Base-by-base conservation (phyloP, 1,140 invertebrate genomes). In the Episyrphus balteatus region DNA sequence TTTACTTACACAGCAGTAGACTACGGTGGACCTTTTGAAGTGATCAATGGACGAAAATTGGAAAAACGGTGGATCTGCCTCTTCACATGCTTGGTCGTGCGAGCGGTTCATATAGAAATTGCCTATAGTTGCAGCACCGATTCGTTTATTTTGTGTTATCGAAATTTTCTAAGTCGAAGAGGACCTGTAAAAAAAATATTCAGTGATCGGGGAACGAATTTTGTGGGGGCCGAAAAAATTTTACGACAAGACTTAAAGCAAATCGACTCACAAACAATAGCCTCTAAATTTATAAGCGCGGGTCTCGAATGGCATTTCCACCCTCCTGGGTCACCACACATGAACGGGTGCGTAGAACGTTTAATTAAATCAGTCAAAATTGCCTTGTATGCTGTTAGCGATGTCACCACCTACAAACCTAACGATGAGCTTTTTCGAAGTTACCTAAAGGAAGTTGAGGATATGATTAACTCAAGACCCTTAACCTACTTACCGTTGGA, bases 261-360 rank as follows among this genome's bases (percentile, higher is more conserved):
- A 34, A 34, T 34, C 9, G 33, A 34, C 33, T n/a, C 9, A 9
- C 9, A 34, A 9, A 9, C 9, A 9, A n/a, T 34, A 10, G n/a
- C 42, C 5, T 39, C 37, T 5, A 34, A 32, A 8, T 33, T 14
- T 36, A n/a, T n/a, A n/a, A n/a, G n/a, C n/a, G 2, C 43, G 1
- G 14, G 49, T 9, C 47, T 57, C 18, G 32, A 46, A 12, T 62
- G 58, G 60, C 33, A 54, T 1, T 62, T 65, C 38, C 62, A 56
- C 14, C 57, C 60, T 5, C 58, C 59, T 2, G n/a, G 36, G 0
- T 36, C 59, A 15, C 58, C 59, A 18, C 58, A 67, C 43, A 54
- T 62, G 48, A 57, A 54, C 32, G 54, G 13, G 15, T 40, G 2
- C 55, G 56, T 0, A 40, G 14, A 17, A 56, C 64, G 47, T 58